phyloP scores from a whole-genome alignment of 2,797 vertebrate genomes.

The Epinephelus malabaricus region DNA sequence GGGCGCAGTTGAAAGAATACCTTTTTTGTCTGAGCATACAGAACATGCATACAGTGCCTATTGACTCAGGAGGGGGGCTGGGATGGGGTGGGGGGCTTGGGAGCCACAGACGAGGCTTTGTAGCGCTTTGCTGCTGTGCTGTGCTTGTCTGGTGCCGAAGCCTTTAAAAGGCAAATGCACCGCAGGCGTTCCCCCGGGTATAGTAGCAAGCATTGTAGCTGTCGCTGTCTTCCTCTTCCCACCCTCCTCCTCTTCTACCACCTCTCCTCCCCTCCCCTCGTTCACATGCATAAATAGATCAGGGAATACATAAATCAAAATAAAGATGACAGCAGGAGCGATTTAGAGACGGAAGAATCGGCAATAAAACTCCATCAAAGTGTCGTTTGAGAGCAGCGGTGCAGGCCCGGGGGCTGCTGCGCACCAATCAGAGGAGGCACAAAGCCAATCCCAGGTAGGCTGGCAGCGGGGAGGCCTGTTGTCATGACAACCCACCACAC shows the following conservation, averaged over 20 bases:
- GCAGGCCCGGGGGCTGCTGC: slow-evolving; percentile 79
- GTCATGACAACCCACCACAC: slow-evolving; percentile 85
- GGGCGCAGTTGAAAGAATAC: slow-evolving; percentile 80
- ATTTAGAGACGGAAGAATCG: slow-evolving; percentile 85
- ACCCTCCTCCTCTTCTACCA: slow-evolving; percentile 29
- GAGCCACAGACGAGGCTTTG: slow-evolving; percentile 81
- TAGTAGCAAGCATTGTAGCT: slow-evolving; percentile 79
- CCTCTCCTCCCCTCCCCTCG: slow-evolving; percentile 63
- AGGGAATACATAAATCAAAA: slow-evolving; percentile 90
- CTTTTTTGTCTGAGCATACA: slow-evolving; percentile 82
- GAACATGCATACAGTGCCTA: slow-evolving; percentile 80
- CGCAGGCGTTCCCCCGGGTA: slow-evolving; percentile 83
- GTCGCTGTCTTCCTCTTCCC: slow-evolving; percentile 77
- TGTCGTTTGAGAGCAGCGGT: slow-evolving; percentile 83
- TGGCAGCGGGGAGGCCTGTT: slow-evolving; percentile 81
- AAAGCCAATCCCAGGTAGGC: slow-evolving; percentile 85
- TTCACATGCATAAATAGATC: slow-evolving; percentile 88
- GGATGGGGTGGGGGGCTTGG: slow-evolving; percentile 60
- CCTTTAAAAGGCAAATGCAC: slow-evolving; percentile 87
- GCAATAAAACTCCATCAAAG: slow-evolving; percentile 90
- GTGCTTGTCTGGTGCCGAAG: slow-evolving; percentile 76
- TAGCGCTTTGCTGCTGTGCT: slow-evolving; percentile 68
- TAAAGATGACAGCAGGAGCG: slow-evolving; percentile 88
- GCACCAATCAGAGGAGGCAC: slow-evolving; percentile 84
- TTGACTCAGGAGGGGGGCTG: slow-evolving; percentile 77